Evolutionary conservation across 2,797 vertebrate species (phyloP), one percentile per base, ranked within the genome.

Genomic region (Anableps anableps): DNA sequence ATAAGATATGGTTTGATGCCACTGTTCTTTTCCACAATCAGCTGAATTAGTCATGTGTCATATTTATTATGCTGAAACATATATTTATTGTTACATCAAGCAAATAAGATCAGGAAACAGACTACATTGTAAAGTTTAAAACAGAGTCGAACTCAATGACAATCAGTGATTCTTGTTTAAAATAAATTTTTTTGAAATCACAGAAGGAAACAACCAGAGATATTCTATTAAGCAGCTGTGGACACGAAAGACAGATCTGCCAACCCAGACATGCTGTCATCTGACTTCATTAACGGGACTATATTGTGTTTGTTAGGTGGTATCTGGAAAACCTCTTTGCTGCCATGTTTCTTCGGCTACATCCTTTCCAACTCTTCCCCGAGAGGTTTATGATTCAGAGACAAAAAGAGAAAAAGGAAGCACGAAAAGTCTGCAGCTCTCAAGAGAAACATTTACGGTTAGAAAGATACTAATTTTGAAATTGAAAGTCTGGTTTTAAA

Each of bases 351-450:
- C 84, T 5, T 71, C 84, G 80, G 81, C 75, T 80, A 77, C 86
- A 83, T 85, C 83, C 82, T 80, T 82, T 88, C 87, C 83, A 93
- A 91, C 86, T 88, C 87, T 80, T 94, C 87, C 82, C 80, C 79
- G 88, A 88, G 82, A 94, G 94, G 95, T 95, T 95, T 94, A 95
- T 71, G 90, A 92, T 80, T 19, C 72, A 84, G 79, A 92, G 92
- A 93, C 92, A 95, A 95, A 96, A 95, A 95, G 89, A 92, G 87
- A 93, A 91, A 91, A 62, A 85, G 91, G 86, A 95, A 95, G 89
- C 88, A 92, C 89, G 92, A 89, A 89, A 72, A 31, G 85, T 88
- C 90, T 21, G 74, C 76, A 86, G 80, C 80, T 78, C 84, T 83
- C 77, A 13, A 26, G 16, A 77, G 88, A 87, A 84, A 93, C 93